Evolutionary conservation across 2,113 vertebrate genomes (phyloP).

Genomic region (Hippocampus barbouri): DNA sequence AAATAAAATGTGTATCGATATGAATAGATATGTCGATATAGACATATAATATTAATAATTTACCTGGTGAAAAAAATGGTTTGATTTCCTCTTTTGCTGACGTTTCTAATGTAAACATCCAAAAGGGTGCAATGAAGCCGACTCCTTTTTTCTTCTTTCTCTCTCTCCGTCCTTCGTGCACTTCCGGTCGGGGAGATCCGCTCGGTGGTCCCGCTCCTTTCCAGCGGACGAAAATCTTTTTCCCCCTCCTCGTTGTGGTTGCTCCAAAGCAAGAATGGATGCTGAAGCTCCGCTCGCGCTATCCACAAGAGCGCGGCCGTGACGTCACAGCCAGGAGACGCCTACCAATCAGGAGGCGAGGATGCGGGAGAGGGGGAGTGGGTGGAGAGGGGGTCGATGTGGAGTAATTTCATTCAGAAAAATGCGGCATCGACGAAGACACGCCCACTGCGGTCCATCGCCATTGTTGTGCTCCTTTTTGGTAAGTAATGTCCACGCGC

Average conservation of each 20-base stretch:
- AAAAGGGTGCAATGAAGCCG: not conserved
- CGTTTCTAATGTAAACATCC: not conserved
- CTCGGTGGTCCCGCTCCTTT: not conserved
- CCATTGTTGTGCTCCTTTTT: slow-evolving; percentile 33
- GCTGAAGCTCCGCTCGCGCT: slow-evolving; percentile 34
- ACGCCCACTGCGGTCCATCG: slow-evolving; percentile 75
- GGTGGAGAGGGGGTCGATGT: slow-evolving; percentile 14
- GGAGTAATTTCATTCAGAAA: slow-evolving; percentile 82
- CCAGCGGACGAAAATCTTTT: not conserved
- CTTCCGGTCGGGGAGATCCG: not conserved
- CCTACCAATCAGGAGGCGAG: slow-evolving; percentile 51
- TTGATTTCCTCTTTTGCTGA: not conserved
- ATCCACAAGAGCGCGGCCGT: slow-evolving; percentile 49
- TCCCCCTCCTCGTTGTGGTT: slow-evolving; percentile 13
- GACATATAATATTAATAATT: not conserved
- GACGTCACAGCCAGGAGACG: slow-evolving; percentile 68
- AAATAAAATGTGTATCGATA: too few species aligned
- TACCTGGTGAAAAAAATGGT: not conserved
- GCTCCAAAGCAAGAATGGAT: slow-evolving; percentile 53
- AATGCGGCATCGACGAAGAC: slow-evolving; percentile 73
- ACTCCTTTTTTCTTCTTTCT: not conserved
- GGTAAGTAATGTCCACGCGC: slow-evolving; percentile 35
- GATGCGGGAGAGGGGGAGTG: slow-evolving; percentile 12
- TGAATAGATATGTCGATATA: too few species aligned
- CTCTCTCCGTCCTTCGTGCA: not conserved